Conservation (phyloP, 2,888 invertebrate genomes). For the Eilema depressum region DNA sequence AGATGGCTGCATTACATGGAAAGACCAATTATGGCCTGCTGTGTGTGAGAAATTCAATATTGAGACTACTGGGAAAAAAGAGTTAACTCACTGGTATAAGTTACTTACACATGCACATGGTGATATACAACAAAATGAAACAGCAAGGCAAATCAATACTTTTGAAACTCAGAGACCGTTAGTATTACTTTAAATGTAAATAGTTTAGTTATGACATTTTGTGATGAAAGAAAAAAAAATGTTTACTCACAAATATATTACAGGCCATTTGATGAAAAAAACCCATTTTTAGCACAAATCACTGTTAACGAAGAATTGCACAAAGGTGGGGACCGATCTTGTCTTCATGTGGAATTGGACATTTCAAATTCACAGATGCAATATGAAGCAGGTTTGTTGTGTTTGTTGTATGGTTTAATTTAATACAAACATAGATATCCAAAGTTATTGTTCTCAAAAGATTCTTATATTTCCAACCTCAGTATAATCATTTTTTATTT, state of each 20-base stretch:
- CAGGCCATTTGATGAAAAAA: slow-evolving; percentile 99
- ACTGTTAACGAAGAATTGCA: slow-evolving; percentile 95
- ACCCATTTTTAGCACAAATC: slow-evolving; percentile 97
- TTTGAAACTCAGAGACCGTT: slow-evolving; percentile 96
- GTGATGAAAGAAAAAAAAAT: neutral
- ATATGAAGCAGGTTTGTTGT: slow-evolving; percentile 91
- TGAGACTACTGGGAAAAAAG: slow-evolving; percentile 96
- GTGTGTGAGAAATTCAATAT: slow-evolving; percentile 98
- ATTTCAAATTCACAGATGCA: slow-evolving; percentile 97
- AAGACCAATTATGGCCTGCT: slow-evolving; percentile 98
- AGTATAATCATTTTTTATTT: too few species aligned
- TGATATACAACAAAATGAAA: slow-evolving; percentile 92
- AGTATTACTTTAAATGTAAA: slow-evolving; percentile 70
- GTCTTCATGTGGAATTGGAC: slow-evolving; percentile 98
- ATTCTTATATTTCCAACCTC: too few species aligned
- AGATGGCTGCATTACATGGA: slow-evolving; percentile 99
- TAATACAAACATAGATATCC: too few species aligned
- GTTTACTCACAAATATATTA: slow-evolving; percentile 49
- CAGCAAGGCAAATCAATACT: slow-evolving; percentile 94
- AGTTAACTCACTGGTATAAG: slow-evolving; percentile 95
- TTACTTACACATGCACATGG: slow-evolving; percentile 91
- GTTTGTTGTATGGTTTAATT: too few species aligned
- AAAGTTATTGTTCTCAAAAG: too few species aligned
- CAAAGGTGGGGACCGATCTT: slow-evolving; percentile 94
- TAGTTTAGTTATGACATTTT: neutral